Evolutionary conservation across 2,888 invertebrate species (phyloP), one percentile per base, ranked within the genome.

Genomic region (Pachymerium ferrugineum): DNA sequence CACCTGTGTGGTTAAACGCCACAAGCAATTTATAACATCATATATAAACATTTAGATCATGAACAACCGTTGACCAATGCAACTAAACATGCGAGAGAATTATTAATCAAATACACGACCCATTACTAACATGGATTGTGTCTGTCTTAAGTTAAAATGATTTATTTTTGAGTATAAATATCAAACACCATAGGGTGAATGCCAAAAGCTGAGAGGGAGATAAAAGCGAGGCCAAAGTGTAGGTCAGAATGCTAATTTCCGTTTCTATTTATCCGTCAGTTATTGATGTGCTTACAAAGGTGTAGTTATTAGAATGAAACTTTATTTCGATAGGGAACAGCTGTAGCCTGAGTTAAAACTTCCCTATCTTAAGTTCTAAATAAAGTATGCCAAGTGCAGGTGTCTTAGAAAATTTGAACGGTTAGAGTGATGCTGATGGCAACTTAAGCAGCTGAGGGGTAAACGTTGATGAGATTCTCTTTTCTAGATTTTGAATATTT

Each of bases 191-290:
- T 28, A 62, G 62, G 25, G 25, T 10, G 25, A 62, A 62, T n/a
- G n/a, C 62, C 62, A 28, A 62, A 22, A 62, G 62, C 62, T 28
- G 28, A 62, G 22, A 62, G n/a, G n/a, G n/a, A 62, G 62, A 62
- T 62, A 62, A 62, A 62, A 28, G 62, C 62, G 62, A 62, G 62
- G 62, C 62, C 62, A 62, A 62, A 62, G 12, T 14, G 28, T 4
- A 62, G 62, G 62, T 62, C 62, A 62, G 62, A 28, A 62, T 62
- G 62, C 62, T 62, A 62, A 62, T 62, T 62, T 62, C 62, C 62
- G 62, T 28, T 28, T 1, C 25, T 62, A 62, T 62, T 62, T 62
- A 62, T 62, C 62, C 62, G 16, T n/a, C 62, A 14, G 28, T 25
- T 62, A 62, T 62, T 62, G 62, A 62, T 62, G 62, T 62, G 62